Evolutionary conservation across 2,113 vertebrate species (phyloP), one percentile per base, ranked within the genome.

Genomic region (Mus musculus): DNA sequence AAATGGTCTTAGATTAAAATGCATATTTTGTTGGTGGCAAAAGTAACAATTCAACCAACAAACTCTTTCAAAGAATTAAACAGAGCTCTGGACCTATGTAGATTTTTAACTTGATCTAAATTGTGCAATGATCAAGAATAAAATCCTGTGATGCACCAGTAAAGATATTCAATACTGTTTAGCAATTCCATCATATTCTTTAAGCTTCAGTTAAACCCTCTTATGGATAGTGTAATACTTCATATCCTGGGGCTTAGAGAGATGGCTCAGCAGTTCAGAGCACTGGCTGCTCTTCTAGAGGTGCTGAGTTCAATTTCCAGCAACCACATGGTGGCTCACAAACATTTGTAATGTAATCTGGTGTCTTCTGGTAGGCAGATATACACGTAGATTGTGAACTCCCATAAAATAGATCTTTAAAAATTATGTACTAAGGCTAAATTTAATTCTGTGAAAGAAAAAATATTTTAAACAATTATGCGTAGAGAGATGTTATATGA

Each of bases 131-230:
- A 93, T 96, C 61, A 82, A 93, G 95, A 97, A 97, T 98, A 95
- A 97, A 93, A 95, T 97, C 96, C 89, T 97, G 71, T 96, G 90
- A 93, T 96, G 94, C 95, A 93, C 77, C 90, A 97, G 92, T 95
- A 90, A 94, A 90, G 94, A 97, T 93, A 91, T 89, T 93, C 90
- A 77, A 16, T 28, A 63, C 90, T 56, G 87, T 7, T 86, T 97
- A 91, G 59, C 65, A 95, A 97, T 97, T 84, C 67, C 90, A 88
- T 85, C 91, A 88, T 92, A 95, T 96, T 97, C 96, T 96, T 39
- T 86, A 93, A 9, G 89, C 30, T 96, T 71, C 42, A 97, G 93
- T 87, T 54, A 97, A 96, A 86, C 28, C 92, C 36, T 98, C 84
- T 90, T 97, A 94, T 95, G 96, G 96, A 67, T 61, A 42, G 49